Conservation (phyloP, 2,797 vertebrate species). For the Chrysolophus pictus region DNA sequence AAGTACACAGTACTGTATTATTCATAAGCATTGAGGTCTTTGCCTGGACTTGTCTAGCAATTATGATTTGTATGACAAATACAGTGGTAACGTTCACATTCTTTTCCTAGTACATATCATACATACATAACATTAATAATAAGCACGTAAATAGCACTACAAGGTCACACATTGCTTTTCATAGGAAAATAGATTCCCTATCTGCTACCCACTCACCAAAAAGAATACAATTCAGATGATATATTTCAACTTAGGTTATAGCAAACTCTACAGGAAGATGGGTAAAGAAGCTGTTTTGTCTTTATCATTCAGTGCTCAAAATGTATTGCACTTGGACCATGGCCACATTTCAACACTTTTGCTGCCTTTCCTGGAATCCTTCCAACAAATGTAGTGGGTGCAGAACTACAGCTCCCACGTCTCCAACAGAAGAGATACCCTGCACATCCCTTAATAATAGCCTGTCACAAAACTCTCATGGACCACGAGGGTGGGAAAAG, state of each 20-base stretch:
- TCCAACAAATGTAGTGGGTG: background rate
- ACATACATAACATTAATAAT: background rate
- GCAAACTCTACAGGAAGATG: background rate
- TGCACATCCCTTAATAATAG: background rate
- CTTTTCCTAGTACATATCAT: background rate
- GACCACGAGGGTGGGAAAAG: background rate
- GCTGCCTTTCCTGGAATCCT: background rate
- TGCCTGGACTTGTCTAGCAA: background rate
- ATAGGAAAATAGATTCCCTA: background rate
- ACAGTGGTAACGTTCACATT: background rate
- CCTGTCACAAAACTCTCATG: background rate
- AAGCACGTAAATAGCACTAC: background rate
- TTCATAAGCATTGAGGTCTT: conserved; percentile 28
- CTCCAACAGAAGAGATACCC: background rate
- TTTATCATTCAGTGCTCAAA: background rate
- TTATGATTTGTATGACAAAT: conserved; percentile 9
- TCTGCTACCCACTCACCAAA: background rate
- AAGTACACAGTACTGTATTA: background rate
- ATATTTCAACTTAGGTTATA: background rate
- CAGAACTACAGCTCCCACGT: background rate
- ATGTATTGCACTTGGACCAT: background rate
- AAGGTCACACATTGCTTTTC: background rate
- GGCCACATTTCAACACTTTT: background rate
- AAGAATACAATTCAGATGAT: background rate
- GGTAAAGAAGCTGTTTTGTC: background rate